Evolutionary conservation across 2,113 vertebrate species (phyloP).

Genomic region (Sigmodon hispidus): DNA sequence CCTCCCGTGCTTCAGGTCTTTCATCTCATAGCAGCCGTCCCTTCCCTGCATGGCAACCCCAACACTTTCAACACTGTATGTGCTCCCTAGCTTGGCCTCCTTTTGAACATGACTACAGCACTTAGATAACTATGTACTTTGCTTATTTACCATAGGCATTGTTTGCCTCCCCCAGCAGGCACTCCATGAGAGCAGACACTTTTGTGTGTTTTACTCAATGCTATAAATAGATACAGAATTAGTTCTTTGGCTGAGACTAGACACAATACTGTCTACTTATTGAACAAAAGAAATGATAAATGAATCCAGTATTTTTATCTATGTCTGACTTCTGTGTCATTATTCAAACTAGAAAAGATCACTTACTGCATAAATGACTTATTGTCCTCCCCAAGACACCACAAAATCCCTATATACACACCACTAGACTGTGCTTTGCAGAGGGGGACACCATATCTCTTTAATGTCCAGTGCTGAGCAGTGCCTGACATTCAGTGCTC

Average conservation of each 20-base stretch:
- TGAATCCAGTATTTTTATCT: constrained; percentile 11
- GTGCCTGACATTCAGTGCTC: not conserved
- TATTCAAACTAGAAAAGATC: constrained; percentile 22
- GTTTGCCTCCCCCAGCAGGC: constrained; percentile 18
- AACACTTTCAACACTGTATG: not conserved
- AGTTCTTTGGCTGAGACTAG: constrained; percentile 23
- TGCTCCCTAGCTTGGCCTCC: not conserved
- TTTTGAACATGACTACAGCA: not conserved
- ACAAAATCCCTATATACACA: not conserved
- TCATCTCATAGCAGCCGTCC: not conserved
- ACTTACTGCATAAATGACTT: not conserved
- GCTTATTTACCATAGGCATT: not conserved
- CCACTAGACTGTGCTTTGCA: constrained; percentile 10
- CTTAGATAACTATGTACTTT: not conserved
- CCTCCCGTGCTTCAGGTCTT: not conserved
- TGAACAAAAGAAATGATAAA: constrained; percentile 33
- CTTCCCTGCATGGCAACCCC: not conserved
- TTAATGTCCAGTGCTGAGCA: not conserved
- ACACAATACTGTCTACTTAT: not conserved
- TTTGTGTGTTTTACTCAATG: constrained; percentile 14
- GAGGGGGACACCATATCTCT: not conserved
- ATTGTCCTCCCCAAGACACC: not conserved
- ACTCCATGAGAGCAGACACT: not conserved
- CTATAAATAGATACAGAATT: constrained; percentile 15
- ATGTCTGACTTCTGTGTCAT: not conserved